phyloP scores from a whole-genome alignment of 1,140 invertebrate genomes.

The Procambarus virginalis region DNA sequence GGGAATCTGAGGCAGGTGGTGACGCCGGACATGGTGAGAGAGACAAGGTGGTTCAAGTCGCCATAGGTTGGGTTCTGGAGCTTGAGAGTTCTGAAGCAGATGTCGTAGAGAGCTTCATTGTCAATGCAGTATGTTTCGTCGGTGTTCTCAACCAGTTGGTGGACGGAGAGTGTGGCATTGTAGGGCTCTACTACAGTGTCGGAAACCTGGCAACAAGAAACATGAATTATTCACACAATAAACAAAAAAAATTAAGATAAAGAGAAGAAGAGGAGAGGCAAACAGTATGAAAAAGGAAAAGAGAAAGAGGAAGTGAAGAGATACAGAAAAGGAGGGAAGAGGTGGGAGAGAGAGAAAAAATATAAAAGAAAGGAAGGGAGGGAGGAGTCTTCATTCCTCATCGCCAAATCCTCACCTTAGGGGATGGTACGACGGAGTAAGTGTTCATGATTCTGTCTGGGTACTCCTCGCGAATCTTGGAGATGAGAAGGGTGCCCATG shows the following conservation, averaged over 20 bases:
- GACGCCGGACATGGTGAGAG: conserved; percentile 54
- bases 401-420: conserved; percentile 2
- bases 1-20: conserved; percentile 50
- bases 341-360: not conserved
- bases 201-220: conserved; percentile 9
- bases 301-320: not conserved
- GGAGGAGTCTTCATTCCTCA: not conserved
- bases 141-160: conserved; percentile 53
- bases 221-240: not conserved
- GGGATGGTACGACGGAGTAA: conserved; percentile 31
- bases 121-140: conserved; percentile 52
- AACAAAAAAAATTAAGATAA: not conserved
- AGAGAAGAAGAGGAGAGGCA: not conserved
- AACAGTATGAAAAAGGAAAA: too few species aligned
- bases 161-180: conserved; percentile 48
- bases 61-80: conserved; percentile 45
- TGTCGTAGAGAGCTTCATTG: conserved; percentile 50
- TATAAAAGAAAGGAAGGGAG: not conserved
- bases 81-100: conserved; percentile 55
- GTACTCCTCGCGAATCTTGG: conserved; percentile 51
- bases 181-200: conserved; percentile 50
- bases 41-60: conserved; percentile 47
- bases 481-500: conserved; percentile 41
- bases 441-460: conserved; percentile 51
- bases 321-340: too few species aligned